A percentile compares a stretch with the other conserved stretches of the same genome.
Evolutionary conservation across 2,113 vertebrate genomes (phyloP).

Genomic region (Gallinago jamesoni): DNA sequence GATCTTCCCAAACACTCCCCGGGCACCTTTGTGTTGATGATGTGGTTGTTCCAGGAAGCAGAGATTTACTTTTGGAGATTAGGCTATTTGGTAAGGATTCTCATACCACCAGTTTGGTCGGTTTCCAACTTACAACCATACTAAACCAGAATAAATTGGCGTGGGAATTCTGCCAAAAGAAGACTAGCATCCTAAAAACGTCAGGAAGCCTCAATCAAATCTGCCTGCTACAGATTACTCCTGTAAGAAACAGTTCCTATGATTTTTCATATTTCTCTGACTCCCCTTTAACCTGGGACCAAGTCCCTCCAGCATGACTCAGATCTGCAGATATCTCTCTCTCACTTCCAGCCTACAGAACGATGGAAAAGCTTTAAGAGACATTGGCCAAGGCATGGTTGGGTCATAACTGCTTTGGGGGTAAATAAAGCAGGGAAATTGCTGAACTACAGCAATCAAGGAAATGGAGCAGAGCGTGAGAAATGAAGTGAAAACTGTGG

Average conservation of each 20-base stretch:
- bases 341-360: not conserved
- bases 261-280: not conserved
- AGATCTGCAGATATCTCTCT: not conserved
- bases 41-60: slow-evolving; percentile 54
- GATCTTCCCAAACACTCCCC: not conserved
- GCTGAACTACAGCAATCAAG: not conserved
- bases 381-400: not conserved
- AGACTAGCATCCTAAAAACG: not conserved
- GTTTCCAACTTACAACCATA: not conserved
- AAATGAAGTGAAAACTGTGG: not conserved
- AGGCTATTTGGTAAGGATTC: slow-evolving; percentile 26
- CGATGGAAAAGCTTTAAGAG: not conserved
- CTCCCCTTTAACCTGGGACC: not conserved
- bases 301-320: not conserved
- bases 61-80: not conserved
- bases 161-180: not conserved
- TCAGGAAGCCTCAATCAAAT: not conserved
- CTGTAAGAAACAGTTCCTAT: not conserved
- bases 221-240: not conserved
- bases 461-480: not conserved
- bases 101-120: not conserved
- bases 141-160: not conserved
- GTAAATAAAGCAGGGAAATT: not conserved
- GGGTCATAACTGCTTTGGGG: not conserved
- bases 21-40: not conserved